These are phyloP conservation scores for Ivindomyrus marchei DNA, from an alignment of 2,113 vertebrate species.

Conservation along the genomic window DNA sequence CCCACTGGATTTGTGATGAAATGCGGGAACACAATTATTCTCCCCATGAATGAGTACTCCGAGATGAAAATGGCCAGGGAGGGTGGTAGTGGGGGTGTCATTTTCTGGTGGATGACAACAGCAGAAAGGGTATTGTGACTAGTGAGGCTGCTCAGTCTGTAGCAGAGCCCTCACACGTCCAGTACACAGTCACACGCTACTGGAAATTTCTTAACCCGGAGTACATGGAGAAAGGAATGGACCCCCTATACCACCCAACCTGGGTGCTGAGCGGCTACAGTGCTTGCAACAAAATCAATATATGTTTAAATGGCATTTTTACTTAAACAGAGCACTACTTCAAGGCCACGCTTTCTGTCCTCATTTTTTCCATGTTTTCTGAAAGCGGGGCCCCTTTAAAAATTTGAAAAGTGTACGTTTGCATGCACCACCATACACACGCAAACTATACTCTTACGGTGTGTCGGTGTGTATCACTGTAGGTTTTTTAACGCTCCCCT, in stretches of 20 bases:
- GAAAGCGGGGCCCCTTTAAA: background rate
- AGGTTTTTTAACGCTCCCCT: background rate
- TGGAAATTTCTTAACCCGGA: background rate
- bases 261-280: background rate
- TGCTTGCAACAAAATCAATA: background rate
- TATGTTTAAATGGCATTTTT: background rate
- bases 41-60: background rate
- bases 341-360: background rate
- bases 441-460: background rate
- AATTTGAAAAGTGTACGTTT: background rate
- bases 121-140: background rate
- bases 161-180: background rate
- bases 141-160: background rate
- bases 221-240: background rate
- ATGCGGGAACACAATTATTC: slow-evolving; percentile 16
- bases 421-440: background rate
- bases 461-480: background rate
- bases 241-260: background rate
- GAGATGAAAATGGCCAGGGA: background rate
- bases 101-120: background rate
- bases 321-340: background rate
- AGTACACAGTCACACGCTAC: background rate
- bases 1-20: slow-evolving; percentile 1
- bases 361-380: background rate
- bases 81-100: background rate